Conservation (phyloP, 2,888 invertebrate species). For the Leistus spinibarbis region DNA sequence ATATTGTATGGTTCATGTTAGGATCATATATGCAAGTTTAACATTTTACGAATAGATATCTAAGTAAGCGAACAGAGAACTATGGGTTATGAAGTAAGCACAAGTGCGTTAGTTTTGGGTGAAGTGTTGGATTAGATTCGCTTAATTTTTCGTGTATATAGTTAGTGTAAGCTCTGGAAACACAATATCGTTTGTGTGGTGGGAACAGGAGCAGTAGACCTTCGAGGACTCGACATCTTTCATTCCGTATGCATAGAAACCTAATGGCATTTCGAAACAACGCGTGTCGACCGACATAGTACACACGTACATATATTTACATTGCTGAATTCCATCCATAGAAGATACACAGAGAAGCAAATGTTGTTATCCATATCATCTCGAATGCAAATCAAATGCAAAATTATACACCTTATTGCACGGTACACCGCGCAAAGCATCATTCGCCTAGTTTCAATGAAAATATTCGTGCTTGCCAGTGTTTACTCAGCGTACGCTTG, state of each 20-base stretch:
- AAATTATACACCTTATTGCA: constrained; percentile 58
- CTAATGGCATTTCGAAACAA: constrained; percentile 57
- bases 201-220: neutral
- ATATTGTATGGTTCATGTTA: too few relatives aligned
- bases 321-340: neutral
- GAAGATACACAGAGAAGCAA: constrained; percentile 49
- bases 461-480: constrained; percentile 50
- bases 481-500: constrained; percentile 46
- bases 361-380: constrained; percentile 57
- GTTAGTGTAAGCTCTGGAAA: neutral
- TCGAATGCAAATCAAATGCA: constrained; percentile 58
- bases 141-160: neutral
- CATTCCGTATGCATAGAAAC: constrained; percentile 59
- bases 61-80: too few relatives aligned
- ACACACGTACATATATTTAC: neutral
- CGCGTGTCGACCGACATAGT: constrained; percentile 48
- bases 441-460: constrained; percentile 49
- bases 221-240: constrained; percentile 48
- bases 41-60: too few relatives aligned
- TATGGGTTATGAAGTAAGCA: too few relatives aligned
- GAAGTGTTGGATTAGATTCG: too few relatives aligned
- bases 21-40: too few relatives aligned
- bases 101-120: too few relatives aligned
- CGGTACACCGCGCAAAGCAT: constrained; percentile 48
- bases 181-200: neutral